Conservation (phyloP, 1,140 invertebrate genomes). For the Megalopta genalis region DNA sequence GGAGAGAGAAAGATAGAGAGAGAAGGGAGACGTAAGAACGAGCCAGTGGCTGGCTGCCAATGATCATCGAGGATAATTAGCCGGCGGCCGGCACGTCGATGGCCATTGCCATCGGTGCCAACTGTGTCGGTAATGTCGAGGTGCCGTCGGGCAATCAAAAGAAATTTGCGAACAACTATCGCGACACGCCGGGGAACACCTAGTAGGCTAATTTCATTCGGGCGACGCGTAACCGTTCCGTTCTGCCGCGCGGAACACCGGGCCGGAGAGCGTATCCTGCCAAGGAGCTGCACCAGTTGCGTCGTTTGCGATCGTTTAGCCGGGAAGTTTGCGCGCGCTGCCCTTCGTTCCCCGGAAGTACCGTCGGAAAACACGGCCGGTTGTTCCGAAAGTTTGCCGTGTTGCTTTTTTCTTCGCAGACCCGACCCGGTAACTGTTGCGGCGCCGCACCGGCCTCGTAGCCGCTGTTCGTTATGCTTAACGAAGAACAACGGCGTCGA, state of each 20-base stretch:
- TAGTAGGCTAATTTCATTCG: neutral
- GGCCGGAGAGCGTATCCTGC: neutral
- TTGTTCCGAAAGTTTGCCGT: neutral
- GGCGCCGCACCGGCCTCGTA: neutral
- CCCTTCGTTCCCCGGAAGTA: neutral
- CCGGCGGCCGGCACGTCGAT: neutral
- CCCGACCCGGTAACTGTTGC: neutral
- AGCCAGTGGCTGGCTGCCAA: neutral
- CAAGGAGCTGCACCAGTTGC: conserved; percentile 2
- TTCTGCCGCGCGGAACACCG: neutral
- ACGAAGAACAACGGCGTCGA: neutral
- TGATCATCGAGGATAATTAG: conserved; percentile 3
- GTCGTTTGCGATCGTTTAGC: conserved; percentile 11
- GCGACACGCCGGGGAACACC: no score
- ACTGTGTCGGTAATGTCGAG: neutral
- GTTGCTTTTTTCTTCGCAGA: neutral
- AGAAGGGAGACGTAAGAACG: neutral
- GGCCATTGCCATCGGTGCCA: neutral
- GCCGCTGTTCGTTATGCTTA: neutral
- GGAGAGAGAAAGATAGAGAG: neutral
- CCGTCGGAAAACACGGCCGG: neutral
- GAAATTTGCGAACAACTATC: neutral
- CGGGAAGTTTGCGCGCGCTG: neutral
- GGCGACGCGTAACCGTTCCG: neutral
- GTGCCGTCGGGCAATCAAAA: neutral